Evolutionary conservation across 2,888 invertebrate species (phyloP).

Genomic region (Mesorhabditis sp.): DNA sequence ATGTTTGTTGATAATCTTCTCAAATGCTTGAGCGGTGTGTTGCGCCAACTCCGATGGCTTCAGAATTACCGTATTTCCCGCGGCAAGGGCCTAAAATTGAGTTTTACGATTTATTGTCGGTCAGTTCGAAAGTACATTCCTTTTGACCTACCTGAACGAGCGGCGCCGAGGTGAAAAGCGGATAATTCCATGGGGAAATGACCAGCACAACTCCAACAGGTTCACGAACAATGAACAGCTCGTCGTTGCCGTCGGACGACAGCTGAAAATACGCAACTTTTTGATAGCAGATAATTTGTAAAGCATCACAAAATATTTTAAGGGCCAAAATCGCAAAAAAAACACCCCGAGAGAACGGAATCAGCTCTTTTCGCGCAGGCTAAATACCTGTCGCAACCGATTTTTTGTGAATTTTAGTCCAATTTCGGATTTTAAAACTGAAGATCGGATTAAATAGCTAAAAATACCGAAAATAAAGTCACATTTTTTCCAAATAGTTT

Average conservation of each 20-base stretch:
- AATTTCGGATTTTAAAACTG: neutral
- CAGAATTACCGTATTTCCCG: constrained; percentile 74
- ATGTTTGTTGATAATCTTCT: constrained; percentile 78
- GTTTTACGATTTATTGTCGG: neutral
- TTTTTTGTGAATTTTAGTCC: too few relatives aligned
- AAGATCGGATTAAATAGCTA: too few relatives aligned
- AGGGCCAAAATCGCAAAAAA: too few relatives aligned
- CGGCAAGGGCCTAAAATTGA: neutral
- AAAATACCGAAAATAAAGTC: too few relatives aligned
- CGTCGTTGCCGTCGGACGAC: neutral
- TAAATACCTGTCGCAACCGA: too few relatives aligned
- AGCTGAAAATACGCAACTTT: neutral
- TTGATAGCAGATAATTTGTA: too few relatives aligned
- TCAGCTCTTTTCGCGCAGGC: too few relatives aligned
- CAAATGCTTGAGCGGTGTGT: constrained; percentile 72
- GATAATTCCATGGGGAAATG: constrained; percentile 4
- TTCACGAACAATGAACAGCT: neutral
- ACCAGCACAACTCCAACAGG: constrained; percentile 5
- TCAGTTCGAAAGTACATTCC: neutral
- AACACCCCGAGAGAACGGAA: too few relatives aligned
- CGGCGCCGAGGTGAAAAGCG: neutral
- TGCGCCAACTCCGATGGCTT: constrained; percentile 87
- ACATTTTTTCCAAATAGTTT: too few relatives aligned
- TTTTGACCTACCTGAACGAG: neutral
- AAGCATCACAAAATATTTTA: too few relatives aligned